phyloP scores from a whole-genome alignment of 2,113 vertebrate species.

The Bolborhynchus lineola region DNA sequence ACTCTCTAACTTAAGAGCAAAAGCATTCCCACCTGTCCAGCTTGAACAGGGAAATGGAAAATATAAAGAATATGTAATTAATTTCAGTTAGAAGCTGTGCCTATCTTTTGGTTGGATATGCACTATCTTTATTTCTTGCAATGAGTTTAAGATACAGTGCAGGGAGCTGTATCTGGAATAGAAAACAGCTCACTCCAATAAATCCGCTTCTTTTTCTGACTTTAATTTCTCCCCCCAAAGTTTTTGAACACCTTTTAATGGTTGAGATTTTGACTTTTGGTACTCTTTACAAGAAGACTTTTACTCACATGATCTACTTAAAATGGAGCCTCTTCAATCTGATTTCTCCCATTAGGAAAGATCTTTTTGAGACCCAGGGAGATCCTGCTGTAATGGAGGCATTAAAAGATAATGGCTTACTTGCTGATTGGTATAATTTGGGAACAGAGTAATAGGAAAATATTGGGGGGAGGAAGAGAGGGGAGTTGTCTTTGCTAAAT shows the following conservation, averaged over 20 bases:
- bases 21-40: slow-evolving; percentile 76
- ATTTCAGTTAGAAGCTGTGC: slow-evolving; percentile 74
- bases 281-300: slow-evolving; percentile 30
- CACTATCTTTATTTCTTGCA: slow-evolving; percentile 63
- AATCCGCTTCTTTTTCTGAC: neutral
- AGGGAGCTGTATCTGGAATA: slow-evolving; percentile 48
- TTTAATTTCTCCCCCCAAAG: neutral
- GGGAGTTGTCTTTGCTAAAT: slow-evolving; percentile 21
- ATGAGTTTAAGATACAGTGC: slow-evolving; percentile 9
- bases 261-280: slow-evolving; percentile 42
- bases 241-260: slow-evolving; percentile 26
- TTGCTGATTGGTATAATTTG: slow-evolving; percentile 67
- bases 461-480: slow-evolving; percentile 4
- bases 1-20: slow-evolving; percentile 71
- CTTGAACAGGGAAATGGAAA: slow-evolving; percentile 74
- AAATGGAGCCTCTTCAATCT: slow-evolving; percentile 52
- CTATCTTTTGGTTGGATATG: slow-evolving; percentile 51
- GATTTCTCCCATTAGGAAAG: slow-evolving; percentile 53
- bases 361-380: slow-evolving; percentile 60
- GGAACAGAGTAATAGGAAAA: slow-evolving; percentile 52
- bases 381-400: slow-evolving; percentile 52
- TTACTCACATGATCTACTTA: slow-evolving; percentile 40
- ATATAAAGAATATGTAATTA: slow-evolving; percentile 79
- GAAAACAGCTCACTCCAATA: neutral
- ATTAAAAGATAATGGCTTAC: slow-evolving; percentile 67